Base-by-base conservation (phyloP, 2,888 invertebrate species). In the Psylliodes chrysocephalus region DNA sequence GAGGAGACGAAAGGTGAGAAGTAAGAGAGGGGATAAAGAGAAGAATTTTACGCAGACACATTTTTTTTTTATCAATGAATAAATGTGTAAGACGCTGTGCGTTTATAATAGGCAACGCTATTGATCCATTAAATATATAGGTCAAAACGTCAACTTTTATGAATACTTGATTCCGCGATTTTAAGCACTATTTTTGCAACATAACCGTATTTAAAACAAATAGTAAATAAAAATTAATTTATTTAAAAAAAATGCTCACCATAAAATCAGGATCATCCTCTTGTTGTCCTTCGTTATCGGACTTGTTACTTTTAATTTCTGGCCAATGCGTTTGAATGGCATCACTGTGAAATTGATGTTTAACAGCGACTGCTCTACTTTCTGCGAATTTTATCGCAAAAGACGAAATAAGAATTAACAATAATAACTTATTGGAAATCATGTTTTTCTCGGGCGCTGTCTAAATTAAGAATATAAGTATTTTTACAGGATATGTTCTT, bases 251-350 rank as follows among this genome's bases (percentile, higher is more conserved):
- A 12, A 35, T 14, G 18, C 75, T 74, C 74, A 81, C 81, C 77
- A 79, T 71, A 75, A 77, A 80, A 67, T 79, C 80, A 10, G 79
- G 79, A 67, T 78, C 67, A 22, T 74, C 69, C 17, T 64, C 70
- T 64, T 72, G 72, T 40, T 72, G 72, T 40, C 1, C 40, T 8
- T 59, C 53, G 0, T 22, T 38, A 4, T 57, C 57, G 4, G 67
- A 56, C 18, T 60, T 56, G 5, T 63, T 53, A 12, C 69, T 38
- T 53, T 56, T 64, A 8, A 65, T 53, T 42, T 69, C 56, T 35
- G 77, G 78, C 74, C 77, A 78, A 49, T 77, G 70, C 4, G 81
- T 81, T 28, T 78, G 78, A 47, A 81, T 76, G 5, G 68, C 75
- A 68, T 80, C 80, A 65, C 79, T 79, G 28, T 69, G 72, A 54